Conservation (phyloP, 2,797 vertebrate species). For the Manis pentadactyla region DNA sequence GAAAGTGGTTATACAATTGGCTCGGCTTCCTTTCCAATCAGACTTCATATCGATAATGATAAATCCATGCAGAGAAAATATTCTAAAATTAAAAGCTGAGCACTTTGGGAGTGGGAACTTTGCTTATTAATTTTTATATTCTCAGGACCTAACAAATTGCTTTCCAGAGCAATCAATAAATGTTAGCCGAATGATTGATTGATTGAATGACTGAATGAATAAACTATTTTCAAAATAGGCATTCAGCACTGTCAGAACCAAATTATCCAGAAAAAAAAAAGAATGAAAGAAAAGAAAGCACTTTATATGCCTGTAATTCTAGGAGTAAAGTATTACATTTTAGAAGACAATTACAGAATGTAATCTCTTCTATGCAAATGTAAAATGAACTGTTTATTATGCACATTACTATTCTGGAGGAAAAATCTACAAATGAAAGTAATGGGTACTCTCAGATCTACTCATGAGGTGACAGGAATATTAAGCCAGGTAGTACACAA, state of each 20-base stretch:
- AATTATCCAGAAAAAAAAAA: not conserved
- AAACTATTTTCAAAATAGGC: conserved; percentile 25
- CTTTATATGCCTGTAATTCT: not conserved
- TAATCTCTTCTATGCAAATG: not conserved
- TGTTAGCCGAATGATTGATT: conserved; percentile 6
- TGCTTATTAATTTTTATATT: not conserved
- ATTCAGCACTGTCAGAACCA: not conserved
- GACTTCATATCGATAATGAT: conserved; percentile 16
- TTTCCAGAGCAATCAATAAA: not conserved
- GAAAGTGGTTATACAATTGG: conserved; percentile 31
- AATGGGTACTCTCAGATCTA: conserved; percentile 34
- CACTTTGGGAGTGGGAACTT: not conserved
- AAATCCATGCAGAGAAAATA: conserved; percentile 22
- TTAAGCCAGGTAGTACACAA: conserved; percentile 54
- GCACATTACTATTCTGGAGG: conserved; percentile 4
- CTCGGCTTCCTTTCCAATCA: conserved; percentile 18
- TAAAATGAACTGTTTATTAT: conserved; percentile 43
- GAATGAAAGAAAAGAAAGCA: not conserved
- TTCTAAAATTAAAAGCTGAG: conserved; percentile 38
- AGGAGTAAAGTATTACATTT: not conserved
- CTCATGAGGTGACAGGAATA: conserved; percentile 55
- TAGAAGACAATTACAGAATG: conserved; percentile 35
- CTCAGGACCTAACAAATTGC: not conserved
- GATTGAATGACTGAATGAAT: not conserved
- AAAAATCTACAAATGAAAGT: conserved; percentile 27